Base-by-base conservation (phyloP, 2,797 vertebrate genomes). In the Tympanoctomys barrerae region DNA sequence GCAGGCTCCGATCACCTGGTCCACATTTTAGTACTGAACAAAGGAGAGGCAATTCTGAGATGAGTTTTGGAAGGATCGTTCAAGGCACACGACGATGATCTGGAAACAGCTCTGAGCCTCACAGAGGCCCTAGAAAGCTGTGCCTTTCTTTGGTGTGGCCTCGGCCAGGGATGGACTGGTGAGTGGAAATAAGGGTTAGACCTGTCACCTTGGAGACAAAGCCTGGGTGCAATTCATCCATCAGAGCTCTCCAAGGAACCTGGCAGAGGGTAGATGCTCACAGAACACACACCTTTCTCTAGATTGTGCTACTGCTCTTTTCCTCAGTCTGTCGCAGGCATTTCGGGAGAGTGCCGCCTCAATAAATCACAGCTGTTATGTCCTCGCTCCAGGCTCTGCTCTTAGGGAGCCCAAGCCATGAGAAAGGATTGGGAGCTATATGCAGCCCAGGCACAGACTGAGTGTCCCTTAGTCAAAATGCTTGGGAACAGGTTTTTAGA, bases 271-370 rank as follows among this genome's bases (percentile, higher is more conserved):
- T 19, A 26, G 57, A 46, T 3, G 71, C 54, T 52, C 39, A 12
- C 36, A 42, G 28, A 89, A 62, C 22, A 0, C 1, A 9, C 0
- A 26, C 2, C 33, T 57, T 11, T 52, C 4, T 39, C 62, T n/a
- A 22, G 19, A 54, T 42, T 9, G 33, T n/a, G 46, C 59, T 33
- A 42, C 4, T 7, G 22, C 12, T 9, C 49, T 46, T 9, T 42
- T 14, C 21, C 33, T 62, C 0, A 22, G 0, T 33, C 4, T 46
- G 9, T 36, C n/a, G 21, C 2, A 4, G 5, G 10, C 18, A 5
- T 49, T 49, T 80, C 39, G 59, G 7, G 24, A 78, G 49, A 16
- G 13, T 10, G 33, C 31, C n/a, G 13, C 33, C 24, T 91, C 42
- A 22, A 12, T 22, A 61, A 52, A 49, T 26, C 59, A 75, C 31